phyloP scores from a whole-genome alignment of 2,797 vertebrate genomes.

The Nasua narica region DNA sequence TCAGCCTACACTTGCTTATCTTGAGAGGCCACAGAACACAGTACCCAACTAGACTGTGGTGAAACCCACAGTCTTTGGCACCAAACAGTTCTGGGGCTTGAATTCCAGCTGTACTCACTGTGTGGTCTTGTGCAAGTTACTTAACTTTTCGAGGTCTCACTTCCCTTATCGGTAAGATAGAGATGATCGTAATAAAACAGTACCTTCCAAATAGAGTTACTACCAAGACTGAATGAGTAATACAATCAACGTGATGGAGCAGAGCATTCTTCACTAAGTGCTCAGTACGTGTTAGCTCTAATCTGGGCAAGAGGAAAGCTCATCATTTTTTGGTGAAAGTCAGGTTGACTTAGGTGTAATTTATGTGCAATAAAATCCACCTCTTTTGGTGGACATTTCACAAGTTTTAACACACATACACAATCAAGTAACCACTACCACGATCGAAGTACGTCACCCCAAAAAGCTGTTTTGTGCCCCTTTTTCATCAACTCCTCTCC shows the following conservation, averaged over 20 bases:
- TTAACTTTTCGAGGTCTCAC: neutral
- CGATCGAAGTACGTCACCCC: neutral
- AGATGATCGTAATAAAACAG: neutral
- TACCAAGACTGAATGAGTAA: neutral
- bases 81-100: neutral
- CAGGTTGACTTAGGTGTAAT: neutral
- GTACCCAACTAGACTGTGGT: no score
- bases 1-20: neutral
- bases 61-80: neutral
- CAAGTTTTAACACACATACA: neutral
- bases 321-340: neutral
- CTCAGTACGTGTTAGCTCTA: neutral
- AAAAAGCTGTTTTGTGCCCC: neutral
- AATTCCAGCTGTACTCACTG: neutral
- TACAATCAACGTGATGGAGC: neutral
- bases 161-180: neutral
- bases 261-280: neutral
- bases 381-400: neutral
- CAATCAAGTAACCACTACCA: neutral
- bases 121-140: neutral
- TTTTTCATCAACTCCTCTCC: neutral
- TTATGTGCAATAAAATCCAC: neutral
- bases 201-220: neutral
- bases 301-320: neutral
- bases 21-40: neutral